Conservation (phyloP, 1,140 invertebrate species). For the Formica exsecta region DNA sequence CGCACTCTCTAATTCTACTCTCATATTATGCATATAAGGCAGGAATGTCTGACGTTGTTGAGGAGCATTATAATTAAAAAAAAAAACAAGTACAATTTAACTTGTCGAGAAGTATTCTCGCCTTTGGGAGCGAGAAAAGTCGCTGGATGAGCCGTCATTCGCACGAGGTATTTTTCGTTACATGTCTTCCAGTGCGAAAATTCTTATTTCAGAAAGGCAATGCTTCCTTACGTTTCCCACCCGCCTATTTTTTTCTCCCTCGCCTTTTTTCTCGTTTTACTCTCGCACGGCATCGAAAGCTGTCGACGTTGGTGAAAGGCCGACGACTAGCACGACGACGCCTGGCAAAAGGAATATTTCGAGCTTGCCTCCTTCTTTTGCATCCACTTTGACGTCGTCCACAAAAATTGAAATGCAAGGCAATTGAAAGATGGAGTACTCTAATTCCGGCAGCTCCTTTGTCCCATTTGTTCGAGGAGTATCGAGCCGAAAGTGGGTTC, state of each 20-base stretch:
- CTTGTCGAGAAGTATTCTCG: background rate
- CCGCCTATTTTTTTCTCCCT: conserved; percentile 22
- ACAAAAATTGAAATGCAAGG: conserved; percentile 74
- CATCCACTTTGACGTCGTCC: conserved; percentile 74
- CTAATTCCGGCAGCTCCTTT: conserved; percentile 38
- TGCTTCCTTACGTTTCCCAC: conserved; percentile 43
- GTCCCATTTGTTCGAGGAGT: conserved; percentile 50
- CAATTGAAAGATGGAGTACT: conserved; percentile 75
- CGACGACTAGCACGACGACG: conserved; percentile 15
- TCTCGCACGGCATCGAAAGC: conserved; percentile 66
- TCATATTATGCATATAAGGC: too few relatives aligned
- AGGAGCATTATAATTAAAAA: too few relatives aligned
- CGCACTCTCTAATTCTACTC: too few relatives aligned
- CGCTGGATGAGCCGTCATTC: conserved; percentile 46
- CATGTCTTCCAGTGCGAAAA: conserved; percentile 47
- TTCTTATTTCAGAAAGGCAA: conserved; percentile 66
- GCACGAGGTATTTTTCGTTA: conserved; percentile 54
- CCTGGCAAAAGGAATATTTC: conserved; percentile 50
- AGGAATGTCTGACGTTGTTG: too few relatives aligned
- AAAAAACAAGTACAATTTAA: conserved; percentile 15
- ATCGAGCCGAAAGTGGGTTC: conserved; percentile 27
- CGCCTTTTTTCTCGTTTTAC: conserved; percentile 59
- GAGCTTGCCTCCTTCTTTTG: conserved; percentile 65
- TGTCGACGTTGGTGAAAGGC: conserved; percentile 61
- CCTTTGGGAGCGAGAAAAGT: conserved; percentile 37